Evolutionary conservation across 2,113 vertebrate genomes (phyloP).

Genomic region (Saccopteryx bilineata): DNA sequence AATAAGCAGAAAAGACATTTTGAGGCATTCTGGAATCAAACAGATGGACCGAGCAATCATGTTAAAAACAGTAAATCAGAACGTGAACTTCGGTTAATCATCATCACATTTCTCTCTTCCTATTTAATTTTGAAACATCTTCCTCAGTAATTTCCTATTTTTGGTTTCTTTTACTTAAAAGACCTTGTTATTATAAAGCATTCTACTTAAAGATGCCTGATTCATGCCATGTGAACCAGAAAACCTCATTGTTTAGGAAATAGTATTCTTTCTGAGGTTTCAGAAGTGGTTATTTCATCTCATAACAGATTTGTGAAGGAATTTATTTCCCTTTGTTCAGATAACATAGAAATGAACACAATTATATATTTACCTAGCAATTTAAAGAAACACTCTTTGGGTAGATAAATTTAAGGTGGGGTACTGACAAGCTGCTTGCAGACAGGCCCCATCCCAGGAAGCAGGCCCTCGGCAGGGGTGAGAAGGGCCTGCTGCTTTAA

Average conservation of each 20-base stretch:
- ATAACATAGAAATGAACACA: conserved; percentile 55
- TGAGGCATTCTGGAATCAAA: conserved; percentile 73
- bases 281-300: neutral
- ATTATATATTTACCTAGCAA: conserved; percentile 11
- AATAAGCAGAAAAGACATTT: conserved; percentile 80
- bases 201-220: conserved; percentile 9
- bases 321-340: conserved; percentile 41
- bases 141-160: conserved; percentile 69
- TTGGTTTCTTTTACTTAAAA: conserved; percentile 67
- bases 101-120: conserved; percentile 65
- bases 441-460: neutral
- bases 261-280: conserved; percentile 48
- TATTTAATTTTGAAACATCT: conserved; percentile 71
- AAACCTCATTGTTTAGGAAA: conserved; percentile 49
- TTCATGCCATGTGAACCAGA: neutral
- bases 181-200: conserved; percentile 58
- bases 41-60: conserved; percentile 79
- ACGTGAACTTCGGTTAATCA: conserved; percentile 78
- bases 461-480: neutral
- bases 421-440: neutral
- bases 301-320: neutral
- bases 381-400: neutral
- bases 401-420: neutral
- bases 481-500: neutral
- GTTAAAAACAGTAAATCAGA: conserved; percentile 78